Percentiles rank a stretch among this genome's conserved stretches.
Evolutionary conservation across 2,888 invertebrate genomes (phyloP).

Genomic region (Orchestes rusci): DNA sequence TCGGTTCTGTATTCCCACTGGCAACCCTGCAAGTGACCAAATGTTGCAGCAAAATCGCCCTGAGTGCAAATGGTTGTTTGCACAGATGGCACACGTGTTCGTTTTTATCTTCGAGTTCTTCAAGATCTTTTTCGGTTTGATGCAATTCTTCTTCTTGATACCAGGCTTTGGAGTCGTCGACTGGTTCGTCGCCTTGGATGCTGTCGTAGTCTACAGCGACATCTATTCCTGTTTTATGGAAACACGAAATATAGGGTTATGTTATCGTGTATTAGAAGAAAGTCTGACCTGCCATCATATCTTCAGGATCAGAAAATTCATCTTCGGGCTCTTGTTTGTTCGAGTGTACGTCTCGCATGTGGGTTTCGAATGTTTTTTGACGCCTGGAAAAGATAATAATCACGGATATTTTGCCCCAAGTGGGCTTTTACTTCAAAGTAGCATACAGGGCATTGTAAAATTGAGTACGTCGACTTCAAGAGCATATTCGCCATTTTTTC

Average conservation of each 20-base stretch:
- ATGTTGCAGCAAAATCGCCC: conserved; percentile 41
- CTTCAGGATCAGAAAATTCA: conserved; percentile 81
- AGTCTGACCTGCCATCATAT: conserved; percentile 62
- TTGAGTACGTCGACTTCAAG: too few species aligned
- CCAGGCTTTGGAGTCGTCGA: conserved; percentile 40
- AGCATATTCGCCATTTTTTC: too few species aligned
- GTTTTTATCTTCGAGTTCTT: conserved; percentile 42
- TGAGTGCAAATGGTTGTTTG: conserved; percentile 41
- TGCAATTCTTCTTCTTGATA: conserved; percentile 44
- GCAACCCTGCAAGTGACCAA: conserved; percentile 39
- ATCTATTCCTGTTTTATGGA: conserved; percentile 50
- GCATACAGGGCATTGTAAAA: too few species aligned
- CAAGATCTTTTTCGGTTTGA: conserved; percentile 44
- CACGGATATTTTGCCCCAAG: too few species aligned
- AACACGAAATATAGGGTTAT: not conserved
- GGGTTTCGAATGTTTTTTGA: conserved; percentile 56
- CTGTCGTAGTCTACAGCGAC: conserved; percentile 56
- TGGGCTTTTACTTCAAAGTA: too few species aligned
- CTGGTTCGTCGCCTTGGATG: conserved; percentile 31
- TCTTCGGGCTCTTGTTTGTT: conserved; percentile 45
- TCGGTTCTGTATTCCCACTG: conserved; percentile 34
- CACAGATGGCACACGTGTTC: conserved; percentile 42
- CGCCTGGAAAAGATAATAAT: too few species aligned
- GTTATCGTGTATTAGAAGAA: not conserved
- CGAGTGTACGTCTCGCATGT: conserved; percentile 52